Evolutionary conservation across 2,888 invertebrate species (phyloP).

Genomic region (Lamproptera curius): DNA sequence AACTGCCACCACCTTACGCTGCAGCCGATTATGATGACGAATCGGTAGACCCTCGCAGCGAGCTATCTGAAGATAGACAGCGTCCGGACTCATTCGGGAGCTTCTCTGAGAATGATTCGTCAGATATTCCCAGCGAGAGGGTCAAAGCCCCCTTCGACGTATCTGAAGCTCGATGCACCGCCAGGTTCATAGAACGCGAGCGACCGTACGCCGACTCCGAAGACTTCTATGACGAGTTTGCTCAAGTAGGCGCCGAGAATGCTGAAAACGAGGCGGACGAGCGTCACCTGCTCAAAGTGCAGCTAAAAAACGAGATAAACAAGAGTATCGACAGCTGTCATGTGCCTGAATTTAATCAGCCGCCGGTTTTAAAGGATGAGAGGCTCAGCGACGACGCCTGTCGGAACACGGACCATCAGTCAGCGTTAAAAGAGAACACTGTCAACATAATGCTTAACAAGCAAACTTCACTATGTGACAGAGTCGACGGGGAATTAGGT

Average conservation of each 20-base stretch:
- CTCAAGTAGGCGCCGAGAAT: constrained; percentile 49
- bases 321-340: constrained; percentile 54
- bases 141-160: constrained; percentile 54
- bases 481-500: constrained; percentile 43
- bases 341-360: constrained; percentile 40
- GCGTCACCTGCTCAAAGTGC: constrained; percentile 62
- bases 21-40: constrained; percentile 70
- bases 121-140: constrained; percentile 54
- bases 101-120: constrained; percentile 72
- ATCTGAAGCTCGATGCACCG: constrained; percentile 65
- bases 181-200: constrained; percentile 68
- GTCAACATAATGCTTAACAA: constrained; percentile 63
- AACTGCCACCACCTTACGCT: constrained; percentile 73
- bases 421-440: constrained; percentile 62
- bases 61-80: constrained; percentile 66
- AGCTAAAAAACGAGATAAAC: constrained; percentile 71
- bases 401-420: constrained; percentile 53
- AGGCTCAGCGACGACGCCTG: constrained; percentile 54
- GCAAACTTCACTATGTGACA: constrained; percentile 40
- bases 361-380: constrained; percentile 46
- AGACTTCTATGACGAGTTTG: constrained; percentile 56
- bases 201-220: constrained; percentile 69
- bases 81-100: constrained; percentile 70
- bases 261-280: constrained; percentile 67
- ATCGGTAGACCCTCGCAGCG: constrained; percentile 67